Conservation (phyloP, 2,888 invertebrate genomes). For the Meta bourneti region DNA sequence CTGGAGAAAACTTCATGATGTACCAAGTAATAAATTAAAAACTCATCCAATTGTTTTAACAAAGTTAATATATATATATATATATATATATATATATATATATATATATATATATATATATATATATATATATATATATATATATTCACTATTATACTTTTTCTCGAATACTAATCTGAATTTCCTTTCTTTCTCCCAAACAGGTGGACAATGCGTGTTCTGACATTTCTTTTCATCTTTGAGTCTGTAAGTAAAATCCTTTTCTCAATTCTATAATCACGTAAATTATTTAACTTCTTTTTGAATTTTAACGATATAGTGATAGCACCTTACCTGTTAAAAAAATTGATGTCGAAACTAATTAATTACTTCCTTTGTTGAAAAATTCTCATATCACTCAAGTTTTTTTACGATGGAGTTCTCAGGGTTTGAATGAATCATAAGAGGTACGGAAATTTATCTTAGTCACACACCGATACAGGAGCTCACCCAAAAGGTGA, state of each 20-base stretch:
- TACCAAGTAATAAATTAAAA: too few species aligned
- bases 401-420: neutral
- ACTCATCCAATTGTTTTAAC: too few species aligned
- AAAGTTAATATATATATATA: too few species aligned
- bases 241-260: slow-evolving; percentile 41
- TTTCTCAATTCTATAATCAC: neutral
- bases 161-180: neutral
- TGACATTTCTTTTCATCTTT: slow-evolving; percentile 30
- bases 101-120: too few species aligned
- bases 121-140: too few species aligned
- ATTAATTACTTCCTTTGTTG: neutral
- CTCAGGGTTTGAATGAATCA: too few species aligned
- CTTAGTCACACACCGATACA: too few species aligned
- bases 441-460: too few species aligned
- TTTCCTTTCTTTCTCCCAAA: neutral
- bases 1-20: too few species aligned
- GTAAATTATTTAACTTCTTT: neutral
- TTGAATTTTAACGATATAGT: too few species aligned
- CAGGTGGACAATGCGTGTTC: slow-evolving; percentile 52
- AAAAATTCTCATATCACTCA: neutral
- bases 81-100: too few species aligned
- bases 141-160: neutral
- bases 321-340: neutral
- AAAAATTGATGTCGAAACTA: neutral
- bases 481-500: too few species aligned